These are phyloP conservation scores for Ornithorhynchus anatinus DNA, from an alignment of 2,113 vertebrate species.

Conservation along the genomic window DNA sequence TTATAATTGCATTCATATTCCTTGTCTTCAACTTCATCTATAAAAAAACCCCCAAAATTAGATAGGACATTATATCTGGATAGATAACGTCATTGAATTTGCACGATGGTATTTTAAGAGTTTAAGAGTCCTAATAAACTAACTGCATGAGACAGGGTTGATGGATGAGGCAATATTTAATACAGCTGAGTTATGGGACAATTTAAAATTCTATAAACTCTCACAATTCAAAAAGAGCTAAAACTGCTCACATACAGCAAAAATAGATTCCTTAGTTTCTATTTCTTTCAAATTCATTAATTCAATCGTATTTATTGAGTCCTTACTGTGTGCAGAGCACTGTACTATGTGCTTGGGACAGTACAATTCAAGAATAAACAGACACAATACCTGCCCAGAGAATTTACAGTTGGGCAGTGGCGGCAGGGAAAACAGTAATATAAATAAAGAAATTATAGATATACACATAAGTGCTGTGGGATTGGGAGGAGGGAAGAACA, in stretches of 20 bases:
- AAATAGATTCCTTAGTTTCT: neutral
- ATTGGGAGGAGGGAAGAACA: too few relatives aligned
- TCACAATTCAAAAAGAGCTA: neutral
- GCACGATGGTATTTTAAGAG: neutral
- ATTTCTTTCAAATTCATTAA: neutral
- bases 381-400: too few relatives aligned
- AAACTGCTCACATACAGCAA: neutral
- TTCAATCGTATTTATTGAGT: neutral
- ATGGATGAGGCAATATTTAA: conserved; percentile 3
- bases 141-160: conserved; percentile 13
- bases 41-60: neutral
- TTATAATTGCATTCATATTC: conserved; percentile 2
- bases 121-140: conserved; percentile 26
- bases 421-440: too few relatives aligned
- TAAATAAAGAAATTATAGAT: too few relatives aligned
- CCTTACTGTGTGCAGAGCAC: too few relatives aligned
- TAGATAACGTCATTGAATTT: conserved; percentile 8
- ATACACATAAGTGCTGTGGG: too few relatives aligned
- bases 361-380: too few relatives aligned
- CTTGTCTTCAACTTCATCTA: too few relatives aligned
- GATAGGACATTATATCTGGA: neutral
- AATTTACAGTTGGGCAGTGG: too few relatives aligned
- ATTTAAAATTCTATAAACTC: neutral
- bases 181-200: neutral
- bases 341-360: too few relatives aligned